Evolutionary conservation across 23 tunicate genomes (phyloP).

Genomic region (Styela clava): DNA sequence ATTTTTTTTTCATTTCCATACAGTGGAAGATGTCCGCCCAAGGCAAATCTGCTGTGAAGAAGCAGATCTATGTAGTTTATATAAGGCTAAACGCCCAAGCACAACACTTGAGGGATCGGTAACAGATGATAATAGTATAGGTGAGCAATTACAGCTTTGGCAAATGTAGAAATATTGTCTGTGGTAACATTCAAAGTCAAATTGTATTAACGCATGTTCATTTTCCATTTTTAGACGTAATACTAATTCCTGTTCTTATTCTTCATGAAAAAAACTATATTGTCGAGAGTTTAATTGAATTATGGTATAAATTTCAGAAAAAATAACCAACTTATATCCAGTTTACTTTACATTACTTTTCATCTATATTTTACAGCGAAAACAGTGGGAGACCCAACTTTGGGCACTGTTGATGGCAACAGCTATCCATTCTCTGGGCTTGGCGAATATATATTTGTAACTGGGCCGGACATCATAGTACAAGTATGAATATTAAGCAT

Average conservation of each 20-base stretch:
- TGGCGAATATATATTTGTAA: conserved; percentile 60
- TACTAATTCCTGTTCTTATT: no score
- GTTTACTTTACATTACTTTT: no score
- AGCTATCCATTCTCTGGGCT: conserved; percentile 54
- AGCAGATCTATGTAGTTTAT: background rate
- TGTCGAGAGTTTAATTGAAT: no score
- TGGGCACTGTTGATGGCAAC: conserved; percentile 47
- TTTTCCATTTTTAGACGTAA: no score
- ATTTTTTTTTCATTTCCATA: background rate
- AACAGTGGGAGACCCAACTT: conserved; percentile 46
- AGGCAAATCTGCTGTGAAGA: background rate
- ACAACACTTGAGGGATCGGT: background rate
- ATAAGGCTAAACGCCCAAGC: background rate
- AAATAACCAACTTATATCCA: no score
- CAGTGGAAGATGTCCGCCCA: background rate
- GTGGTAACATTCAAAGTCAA: no score
- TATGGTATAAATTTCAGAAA: no score
- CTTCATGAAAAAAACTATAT: no score
- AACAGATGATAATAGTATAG: background rate
- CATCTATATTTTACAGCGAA: background rate
- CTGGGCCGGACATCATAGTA: conserved; percentile 3
- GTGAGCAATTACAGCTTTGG: no score
- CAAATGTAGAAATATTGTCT: no score
- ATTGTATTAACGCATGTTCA: no score
- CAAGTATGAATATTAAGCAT: conserved; percentile 20